Base-by-base conservation (phyloP, 2,888 invertebrate genomes). In the Archips crataeganus region DNA sequence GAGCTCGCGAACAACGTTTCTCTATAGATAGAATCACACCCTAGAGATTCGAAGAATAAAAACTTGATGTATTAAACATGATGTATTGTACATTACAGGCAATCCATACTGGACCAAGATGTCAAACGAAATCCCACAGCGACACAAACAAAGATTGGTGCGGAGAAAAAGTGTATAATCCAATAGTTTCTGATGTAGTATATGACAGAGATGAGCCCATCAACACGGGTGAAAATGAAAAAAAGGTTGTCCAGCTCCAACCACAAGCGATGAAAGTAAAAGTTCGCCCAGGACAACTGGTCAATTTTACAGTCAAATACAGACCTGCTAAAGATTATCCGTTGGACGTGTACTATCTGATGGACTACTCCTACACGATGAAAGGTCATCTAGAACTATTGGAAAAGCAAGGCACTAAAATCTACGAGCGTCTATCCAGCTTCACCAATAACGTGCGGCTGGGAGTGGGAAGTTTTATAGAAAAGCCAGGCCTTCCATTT, bases 291-390 rank as follows among this genome's bases (percentile, higher is more conserved):
- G 91, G 92, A 3, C 71, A 83, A 45, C 61, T 80, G 0, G 34
- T 79, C 4, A 78, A 79, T n/a, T 70, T 94, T 36, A 79, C 76
- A 0, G 84, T 95, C 75, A 87, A 87, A 69, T 96, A 95, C 77
- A 90, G 91, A 36, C 95, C 96, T 81, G 96, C 96, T 0, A 93
- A 95, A 77, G 96, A 97, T 85, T 97, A 97, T 85, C 97, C 97
- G 0, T 96, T 97, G 0, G 97, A 97, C 86, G 88, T 97, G 34
- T 97, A 97, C 84, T 97, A 96, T 81, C 89, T 97, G 60, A 97
- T 97, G 96, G 97, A 97, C 82, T 86, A 97, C 73, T 97, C 97
- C 0, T 91, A 95, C 57, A 97, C 97, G 4, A 97, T 97, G 97
- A 90, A 90, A 66, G 88, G 90, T 70, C 95, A 97, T 83, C 96